These are phyloP conservation scores for Acomys russatus DNA, from an alignment of 2,797 vertebrate species.

Conservation along the genomic window DNA sequence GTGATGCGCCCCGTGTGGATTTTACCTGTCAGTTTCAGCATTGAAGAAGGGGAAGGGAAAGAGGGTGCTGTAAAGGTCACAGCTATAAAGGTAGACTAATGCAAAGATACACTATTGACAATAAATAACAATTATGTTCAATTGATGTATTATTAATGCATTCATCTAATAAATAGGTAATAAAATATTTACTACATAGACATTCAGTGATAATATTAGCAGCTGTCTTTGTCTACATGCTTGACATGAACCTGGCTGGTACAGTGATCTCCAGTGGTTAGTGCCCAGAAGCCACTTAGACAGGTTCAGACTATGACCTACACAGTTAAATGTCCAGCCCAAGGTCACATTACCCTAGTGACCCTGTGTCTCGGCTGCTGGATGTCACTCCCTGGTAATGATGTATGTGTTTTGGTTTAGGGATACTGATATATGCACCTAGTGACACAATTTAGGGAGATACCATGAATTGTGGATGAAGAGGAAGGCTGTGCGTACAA, in stretches of 20 bases:
- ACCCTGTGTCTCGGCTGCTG: background rate
- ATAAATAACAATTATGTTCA: background rate
- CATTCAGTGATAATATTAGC: slow-evolving; percentile 29
- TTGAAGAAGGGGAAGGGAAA: slow-evolving; percentile 30
- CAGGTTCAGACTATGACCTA: background rate
- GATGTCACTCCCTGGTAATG: background rate
- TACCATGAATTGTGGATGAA: accelerated
- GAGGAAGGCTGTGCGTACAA: too few species aligned
- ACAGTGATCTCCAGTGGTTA: background rate
- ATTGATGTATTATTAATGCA: background rate
- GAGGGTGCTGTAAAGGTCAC: background rate
- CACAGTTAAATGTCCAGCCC: background rate
- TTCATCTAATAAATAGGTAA: slow-evolving; percentile 53
- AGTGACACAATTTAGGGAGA: background rate
- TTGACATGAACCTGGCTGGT: background rate
- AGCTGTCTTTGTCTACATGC: slow-evolving; percentile 20
- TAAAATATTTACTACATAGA: slow-evolving; percentile 33
- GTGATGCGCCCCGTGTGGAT: slow-evolving; percentile 77
- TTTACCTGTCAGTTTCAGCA: slow-evolving; percentile 65
- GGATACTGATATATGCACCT: background rate
- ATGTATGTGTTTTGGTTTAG: background rate
- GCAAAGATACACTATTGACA: background rate
- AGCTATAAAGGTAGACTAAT: background rate
- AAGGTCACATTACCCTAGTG: background rate
- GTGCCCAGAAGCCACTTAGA: background rate